phyloP scores from a whole-genome alignment of 2,113 vertebrate species.

The Oriolus oriolus region DNA sequence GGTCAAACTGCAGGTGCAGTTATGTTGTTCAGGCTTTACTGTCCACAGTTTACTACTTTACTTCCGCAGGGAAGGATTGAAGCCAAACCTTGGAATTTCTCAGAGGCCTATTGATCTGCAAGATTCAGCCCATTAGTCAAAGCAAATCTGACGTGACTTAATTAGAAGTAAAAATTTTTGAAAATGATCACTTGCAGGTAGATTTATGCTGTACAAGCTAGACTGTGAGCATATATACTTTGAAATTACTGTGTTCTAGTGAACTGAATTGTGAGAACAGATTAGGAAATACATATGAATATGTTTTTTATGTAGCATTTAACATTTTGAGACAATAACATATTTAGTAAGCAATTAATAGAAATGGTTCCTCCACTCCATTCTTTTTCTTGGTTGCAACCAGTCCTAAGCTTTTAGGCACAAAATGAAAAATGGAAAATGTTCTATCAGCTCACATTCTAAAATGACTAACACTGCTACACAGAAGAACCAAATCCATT shows the following conservation, averaged over 20 bases:
- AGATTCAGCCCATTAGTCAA: neutral
- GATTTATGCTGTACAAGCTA: neutral
- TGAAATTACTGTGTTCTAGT: neutral
- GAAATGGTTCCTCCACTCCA: accelerated
- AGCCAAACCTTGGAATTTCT: neutral
- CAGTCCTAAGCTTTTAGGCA: neutral
- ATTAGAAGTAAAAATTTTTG: neutral
- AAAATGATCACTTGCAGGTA: neutral
- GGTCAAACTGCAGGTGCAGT: accelerated
- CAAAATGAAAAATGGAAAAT: slow-evolving; percentile 15
- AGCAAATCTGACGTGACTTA: neutral
- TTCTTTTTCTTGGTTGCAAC: neutral
- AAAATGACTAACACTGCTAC: slow-evolving; percentile 13
- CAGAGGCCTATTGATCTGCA: neutral
- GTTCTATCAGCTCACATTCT: neutral
- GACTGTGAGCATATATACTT: neutral
- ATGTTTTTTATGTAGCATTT: neutral
- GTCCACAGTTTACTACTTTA: neutral
- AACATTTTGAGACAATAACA: neutral
- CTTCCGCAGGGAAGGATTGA: neutral
- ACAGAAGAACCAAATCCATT: slow-evolving; percentile 2
- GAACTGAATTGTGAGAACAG: neutral
- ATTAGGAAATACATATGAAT: neutral
- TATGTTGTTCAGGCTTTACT: neutral
- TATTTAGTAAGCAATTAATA: neutral